Conservation (phyloP, 2,113 vertebrate species). For the Neofelis nebulosa region DNA sequence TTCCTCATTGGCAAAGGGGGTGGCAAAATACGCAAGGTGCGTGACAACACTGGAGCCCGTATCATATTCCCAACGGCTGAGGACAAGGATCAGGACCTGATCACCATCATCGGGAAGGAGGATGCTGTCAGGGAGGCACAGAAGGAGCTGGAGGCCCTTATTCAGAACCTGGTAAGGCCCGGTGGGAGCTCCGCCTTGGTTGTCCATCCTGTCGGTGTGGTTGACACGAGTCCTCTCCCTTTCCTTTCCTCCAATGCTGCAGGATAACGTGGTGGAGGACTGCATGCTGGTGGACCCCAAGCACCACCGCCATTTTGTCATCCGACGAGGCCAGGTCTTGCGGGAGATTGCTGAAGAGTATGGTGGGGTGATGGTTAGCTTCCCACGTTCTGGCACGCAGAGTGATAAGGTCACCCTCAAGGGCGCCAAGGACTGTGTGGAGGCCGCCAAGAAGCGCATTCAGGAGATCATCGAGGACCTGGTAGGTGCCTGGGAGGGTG, state of each 20-base stretch:
- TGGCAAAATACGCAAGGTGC: slow-evolving; percentile 97
- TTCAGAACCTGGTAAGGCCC: slow-evolving; percentile 92
- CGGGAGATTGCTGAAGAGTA: slow-evolving; percentile 97
- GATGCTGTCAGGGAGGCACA: slow-evolving; percentile 95
- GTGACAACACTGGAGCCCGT: slow-evolving; percentile 96
- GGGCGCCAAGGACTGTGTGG: slow-evolving; percentile 98
- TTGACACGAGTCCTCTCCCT: accelerated
- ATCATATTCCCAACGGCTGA: slow-evolving; percentile 96
- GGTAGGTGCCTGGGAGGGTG: slow-evolving; percentile 80
- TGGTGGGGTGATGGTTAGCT: slow-evolving; percentile 97
- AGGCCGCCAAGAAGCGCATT: slow-evolving; percentile 97
- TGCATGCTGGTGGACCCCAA: slow-evolving; percentile 94
- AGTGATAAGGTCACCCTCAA: slow-evolving; percentile 97
- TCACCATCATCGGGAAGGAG: slow-evolving; percentile 97
- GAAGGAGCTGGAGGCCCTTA: slow-evolving; percentile 94
- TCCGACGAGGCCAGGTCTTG: slow-evolving; percentile 95
- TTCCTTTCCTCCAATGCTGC: not conserved
- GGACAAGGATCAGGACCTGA: slow-evolving; percentile 97
- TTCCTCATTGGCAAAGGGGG: slow-evolving; percentile 99
- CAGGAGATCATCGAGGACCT: slow-evolving; percentile 96
- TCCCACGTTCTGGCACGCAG: slow-evolving; percentile 93
- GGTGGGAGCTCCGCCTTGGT: accelerated
- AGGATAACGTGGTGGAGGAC: slow-evolving; percentile 98
- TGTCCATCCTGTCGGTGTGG: accelerated
- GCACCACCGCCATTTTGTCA: slow-evolving; percentile 97